Base-by-base conservation (phyloP, 2,888 invertebrate species). In the Ochropleura plecta region DNA sequence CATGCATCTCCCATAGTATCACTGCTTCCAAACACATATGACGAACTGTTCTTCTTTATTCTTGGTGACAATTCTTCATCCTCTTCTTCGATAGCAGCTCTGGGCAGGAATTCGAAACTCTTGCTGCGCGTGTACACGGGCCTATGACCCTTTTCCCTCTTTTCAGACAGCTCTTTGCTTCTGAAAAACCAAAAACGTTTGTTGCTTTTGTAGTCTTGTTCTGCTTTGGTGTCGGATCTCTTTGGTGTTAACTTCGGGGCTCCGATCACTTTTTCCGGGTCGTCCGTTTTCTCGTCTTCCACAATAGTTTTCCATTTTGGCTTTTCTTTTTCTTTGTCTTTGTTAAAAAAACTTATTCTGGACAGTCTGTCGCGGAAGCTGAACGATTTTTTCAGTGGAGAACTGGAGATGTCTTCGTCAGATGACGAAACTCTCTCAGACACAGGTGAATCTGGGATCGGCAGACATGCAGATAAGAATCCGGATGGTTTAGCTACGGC, bases 121-220 rank as follows among this genome's bases (percentile, higher is more conserved):
- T 96, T 96, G 81, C 96, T 96, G 53, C 96, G 89, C 80, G 90
- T 92, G 77, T 96, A 96, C 20, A 92, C 88, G 3, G 95, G 94
- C 30, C 89, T 89, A 16, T 76, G 70, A 1, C 89, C 86, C 14
- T 88, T 88, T 14, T 90, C 91, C 10, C 90, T 92, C 72, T 94
- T 94, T 30, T 91, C 88, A 12, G 76, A 81, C 12, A 92, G 55
- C 14, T 95, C 96, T 80, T 92, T 95, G 67, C 94, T 93, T 77
- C 94, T 89, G 69, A 95, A 96, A 76, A 95, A 93, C 96, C 96
- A 96, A 76, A 96, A 96, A 0, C 95, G 91, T 84, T 95, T 96
- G 62, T 92, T 93, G 42, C 88, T 90, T 86, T 94, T 95, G 40
- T 87, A 86, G 46, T 95, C 95, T 14, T 92, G 90, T 30, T 94